phyloP scores from a whole-genome alignment of 2,888 invertebrate genomes.

The Dynastes maya region DNA sequence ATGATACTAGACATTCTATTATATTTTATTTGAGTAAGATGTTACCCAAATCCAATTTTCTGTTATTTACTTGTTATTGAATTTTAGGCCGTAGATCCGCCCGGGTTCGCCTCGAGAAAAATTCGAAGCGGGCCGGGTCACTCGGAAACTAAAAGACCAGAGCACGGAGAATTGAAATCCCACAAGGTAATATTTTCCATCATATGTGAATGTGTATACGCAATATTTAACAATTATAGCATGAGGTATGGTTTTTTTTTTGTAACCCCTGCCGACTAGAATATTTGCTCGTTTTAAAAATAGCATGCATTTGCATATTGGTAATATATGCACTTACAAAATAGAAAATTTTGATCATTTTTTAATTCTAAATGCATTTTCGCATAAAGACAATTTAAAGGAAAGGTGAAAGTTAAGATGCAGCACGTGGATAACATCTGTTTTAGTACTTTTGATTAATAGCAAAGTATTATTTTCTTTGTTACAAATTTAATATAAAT shows the following conservation, averaged over 20 bases:
- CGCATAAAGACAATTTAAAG: neutral
- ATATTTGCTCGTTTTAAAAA: constrained; percentile 6
- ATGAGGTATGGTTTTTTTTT: constrained; percentile 9
- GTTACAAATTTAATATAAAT: too few species aligned
- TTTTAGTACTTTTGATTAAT: neutral
- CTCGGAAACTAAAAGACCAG: constrained; percentile 30
- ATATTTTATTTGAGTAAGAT: too few species aligned
- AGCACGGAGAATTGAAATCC: constrained; percentile 26
- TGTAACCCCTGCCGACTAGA: neutral
- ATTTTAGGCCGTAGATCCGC: constrained; percentile 48
- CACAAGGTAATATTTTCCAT: constrained; percentile 32
- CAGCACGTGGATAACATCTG: neutral
- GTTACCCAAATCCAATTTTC: too few species aligned
- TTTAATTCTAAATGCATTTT: neutral
- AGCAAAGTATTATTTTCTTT: neutral
- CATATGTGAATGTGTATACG: constrained; percentile 9
- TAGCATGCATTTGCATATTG: constrained; percentile 31
- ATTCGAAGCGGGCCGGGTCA: constrained; percentile 50
- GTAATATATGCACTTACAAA: neutral
- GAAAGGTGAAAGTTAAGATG: too few species aligned
- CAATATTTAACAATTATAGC: constrained; percentile 25
- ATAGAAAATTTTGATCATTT: neutral
- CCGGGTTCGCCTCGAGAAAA: constrained; percentile 48
- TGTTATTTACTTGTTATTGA: constrained; percentile 39
- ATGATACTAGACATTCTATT: too few species aligned